Evolutionary conservation across 2,888 invertebrate species (phyloP), one percentile per base, ranked within the genome.

Genomic region (Orthosia gothica): DNA sequence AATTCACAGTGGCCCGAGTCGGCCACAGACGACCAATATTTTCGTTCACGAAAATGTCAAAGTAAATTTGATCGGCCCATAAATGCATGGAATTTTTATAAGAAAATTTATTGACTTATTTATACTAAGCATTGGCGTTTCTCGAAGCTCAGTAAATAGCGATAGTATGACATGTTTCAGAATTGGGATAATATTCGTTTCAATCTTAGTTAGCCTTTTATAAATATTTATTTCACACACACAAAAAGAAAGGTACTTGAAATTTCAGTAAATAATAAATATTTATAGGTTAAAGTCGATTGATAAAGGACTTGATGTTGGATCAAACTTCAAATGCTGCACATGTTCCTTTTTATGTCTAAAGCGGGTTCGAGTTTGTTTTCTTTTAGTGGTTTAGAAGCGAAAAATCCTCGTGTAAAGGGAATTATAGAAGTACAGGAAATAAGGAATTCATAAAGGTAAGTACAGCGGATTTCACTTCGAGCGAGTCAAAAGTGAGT

Each of bases 11-110:
- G 70, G 52, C n/a, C n/a, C n/a, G n/a, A n/a, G n/a, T 74, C 57
- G 64, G 18, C 57, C 74, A 65, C 83, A 78, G 68, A 83, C 47
- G 47, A 70, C 62, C 70, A 58, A 86, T 83, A 84, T 86, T 83
- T 79, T 76, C 74, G 84, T 74, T 74, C 62, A 84, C 84, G 63
- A 86, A 84, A 86, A 83, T 76, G 84, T 84, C 72, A 76, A 79
- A 76, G 70, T 69, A 82, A 69, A 79, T 79, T 71, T 79, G 70
- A 86, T 84, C 72, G 69, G 63, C 76, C 67, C 63, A 76, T 83
- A 86, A 86, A 86, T 86, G 80, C 84, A 83, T 75, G 84, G 80
- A 73, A 71, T 86, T 80, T 84, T 80, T 80, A 76, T 79, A 74
- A 86, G 81, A 79, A 83, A 84, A 83, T 82, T 72, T 79, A 83